phyloP scores from a whole-genome alignment of 2,888 invertebrate species.

The Muscina levida region DNA sequence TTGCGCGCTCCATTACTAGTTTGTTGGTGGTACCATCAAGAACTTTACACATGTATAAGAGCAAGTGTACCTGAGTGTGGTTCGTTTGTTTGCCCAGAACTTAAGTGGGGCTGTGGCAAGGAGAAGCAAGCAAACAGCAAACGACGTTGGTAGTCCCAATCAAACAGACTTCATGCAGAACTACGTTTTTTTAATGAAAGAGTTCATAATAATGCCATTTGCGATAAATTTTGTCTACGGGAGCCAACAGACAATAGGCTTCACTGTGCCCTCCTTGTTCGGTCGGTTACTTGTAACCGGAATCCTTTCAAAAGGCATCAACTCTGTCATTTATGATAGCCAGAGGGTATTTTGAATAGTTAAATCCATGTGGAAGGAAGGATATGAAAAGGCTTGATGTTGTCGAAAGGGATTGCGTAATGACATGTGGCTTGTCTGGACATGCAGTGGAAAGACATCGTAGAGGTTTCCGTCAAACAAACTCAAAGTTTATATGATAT shows the following conservation, averaged over 20 bases:
- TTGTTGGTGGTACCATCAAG: neutral
- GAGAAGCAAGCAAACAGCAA: neutral
- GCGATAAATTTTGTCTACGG: constrained; percentile 10
- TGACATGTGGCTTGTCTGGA: too few relatives aligned
- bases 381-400: constrained; percentile 14
- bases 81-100: neutral
- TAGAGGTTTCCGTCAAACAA: too few relatives aligned
- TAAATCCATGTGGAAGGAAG: too few relatives aligned
- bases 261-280: too few relatives aligned
- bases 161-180: neutral
- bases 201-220: constrained; percentile 23
- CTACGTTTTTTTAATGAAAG: constrained; percentile 18
- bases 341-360: constrained; percentile 1
- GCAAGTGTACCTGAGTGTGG: neutral
- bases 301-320: constrained; percentile 1
- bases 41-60: neutral
- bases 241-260: neutral
- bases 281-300: constrained; percentile 2
- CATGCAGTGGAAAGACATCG: too few relatives aligned
- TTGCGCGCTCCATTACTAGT: constrained; percentile 4
- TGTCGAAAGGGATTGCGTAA: neutral
- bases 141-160: neutral
- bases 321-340: constrained; percentile 17
- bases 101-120: too few relatives aligned
- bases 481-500: too few relatives aligned